phyloP scores from a whole-genome alignment of 2,888 invertebrate species.

The Oxystoma pomonae region DNA sequence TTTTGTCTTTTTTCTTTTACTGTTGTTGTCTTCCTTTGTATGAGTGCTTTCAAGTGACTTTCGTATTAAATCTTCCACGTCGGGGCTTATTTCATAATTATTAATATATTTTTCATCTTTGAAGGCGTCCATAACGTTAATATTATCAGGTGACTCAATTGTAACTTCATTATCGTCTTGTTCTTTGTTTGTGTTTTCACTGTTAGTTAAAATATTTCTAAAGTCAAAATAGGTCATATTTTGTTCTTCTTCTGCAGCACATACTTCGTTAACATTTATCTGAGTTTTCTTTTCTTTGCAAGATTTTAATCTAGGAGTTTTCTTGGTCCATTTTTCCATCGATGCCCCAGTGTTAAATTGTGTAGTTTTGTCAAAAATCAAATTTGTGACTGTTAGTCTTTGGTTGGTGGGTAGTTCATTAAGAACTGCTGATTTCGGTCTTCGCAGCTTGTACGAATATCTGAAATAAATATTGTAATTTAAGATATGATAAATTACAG shows the following conservation, averaged over 20 bases:
- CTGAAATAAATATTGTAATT: conserved; percentile 19
- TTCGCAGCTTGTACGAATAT: conserved; percentile 23
- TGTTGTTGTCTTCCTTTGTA: conserved; percentile 17
- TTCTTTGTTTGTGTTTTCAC: neutral
- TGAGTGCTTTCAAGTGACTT: conserved; percentile 20
- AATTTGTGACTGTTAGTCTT: neutral
- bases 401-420: neutral
- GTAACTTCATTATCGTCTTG: neutral
- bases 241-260: neutral
- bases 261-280: neutral
- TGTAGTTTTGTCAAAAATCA: neutral
- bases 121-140: neutral
- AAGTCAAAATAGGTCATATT: neutral
- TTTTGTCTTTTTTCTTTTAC: conserved; percentile 13
- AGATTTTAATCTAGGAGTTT: conserved; percentile 39
- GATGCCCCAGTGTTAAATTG: conserved; percentile 40
- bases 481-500: too few relatives aligned
- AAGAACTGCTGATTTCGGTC: conserved; percentile 1
- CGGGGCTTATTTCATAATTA: conserved; percentile 23
- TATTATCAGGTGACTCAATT: too few relatives aligned
- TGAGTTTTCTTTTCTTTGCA: neutral
- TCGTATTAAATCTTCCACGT: conserved; percentile 36
- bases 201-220: neutral
- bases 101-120: neutral
- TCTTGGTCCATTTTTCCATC: conserved; percentile 41